Base-by-base conservation (phyloP, 1,140 invertebrate genomes). In the Ceratina calcarata region DNA sequence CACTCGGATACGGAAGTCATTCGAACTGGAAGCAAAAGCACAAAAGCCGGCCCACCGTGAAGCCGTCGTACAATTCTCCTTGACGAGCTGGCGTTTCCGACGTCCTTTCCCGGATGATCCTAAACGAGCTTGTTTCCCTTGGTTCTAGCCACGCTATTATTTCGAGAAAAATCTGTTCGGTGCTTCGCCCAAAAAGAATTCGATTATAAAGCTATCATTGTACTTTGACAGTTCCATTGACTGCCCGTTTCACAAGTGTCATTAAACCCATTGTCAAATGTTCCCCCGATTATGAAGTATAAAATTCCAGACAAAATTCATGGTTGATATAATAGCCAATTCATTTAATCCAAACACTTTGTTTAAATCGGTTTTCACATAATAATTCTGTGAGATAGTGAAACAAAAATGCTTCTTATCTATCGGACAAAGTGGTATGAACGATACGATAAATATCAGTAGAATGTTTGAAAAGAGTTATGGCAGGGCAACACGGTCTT, bases 1-100 rank as follows among this genome's bases (percentile, higher is more conserved):
- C 61, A 73, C n/a, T 71, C 78, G 84, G 79, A 86, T 81, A 61
- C 86, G 87, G 88, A 89, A 89, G 82, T 88, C 84, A 62, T 83
- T 86, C 78, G 53, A 64, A 67, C 27, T 51, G 51, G 62, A 74
- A 73, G 27, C 68, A 51, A 18, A 66, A 83, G 73, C 77, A 74
- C 82, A 84, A 82, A 72, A 85, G 71, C 37, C 37, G 24, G 60
- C 70, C 45, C 70, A 45, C 37, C 37, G 57, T 58, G 62, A 74
- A 84, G 64, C 20, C 22, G 51, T 65, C 49, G 53, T 57, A 84
- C 77, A 85, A 86, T 86, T 85, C 81, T 85, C 75, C 72, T 51
- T 53, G 16, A 62, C 60, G 72, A 78, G 61, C 70, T 78, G 67
- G 79, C 60, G 68, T 55, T 85, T 79, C 65, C 61, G 55, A 66